Conservation (phyloP, 1,140 invertebrate species). For the Himalopsyche phryganea region DNA sequence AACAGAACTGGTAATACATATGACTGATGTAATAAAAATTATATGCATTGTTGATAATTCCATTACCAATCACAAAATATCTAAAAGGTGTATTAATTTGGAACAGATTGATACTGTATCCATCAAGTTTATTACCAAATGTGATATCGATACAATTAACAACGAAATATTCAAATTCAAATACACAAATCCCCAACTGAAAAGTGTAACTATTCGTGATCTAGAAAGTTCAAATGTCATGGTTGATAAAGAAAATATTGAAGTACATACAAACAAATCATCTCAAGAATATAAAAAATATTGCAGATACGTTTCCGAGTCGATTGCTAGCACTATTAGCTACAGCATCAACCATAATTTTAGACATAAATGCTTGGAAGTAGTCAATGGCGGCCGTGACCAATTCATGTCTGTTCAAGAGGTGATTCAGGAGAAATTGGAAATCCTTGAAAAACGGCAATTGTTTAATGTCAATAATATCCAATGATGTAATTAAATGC, state of each 20-base stretch:
- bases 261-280: background rate
- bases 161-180: background rate
- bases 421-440: conserved; percentile 15
- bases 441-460: conserved; percentile 7
- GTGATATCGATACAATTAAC: background rate
- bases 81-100: background rate
- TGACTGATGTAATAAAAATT: background rate
- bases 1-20: conserved; percentile 1
- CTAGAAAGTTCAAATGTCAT: background rate
- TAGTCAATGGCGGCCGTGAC: conserved; percentile 3
- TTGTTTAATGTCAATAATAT: no score
- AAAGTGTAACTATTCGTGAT: no score
- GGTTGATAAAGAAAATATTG: background rate
- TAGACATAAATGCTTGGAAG: conserved; percentile 16
- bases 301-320: conserved; percentile 21
- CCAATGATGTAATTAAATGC: no score
- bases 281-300: conserved; percentile 3
- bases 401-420: conserved; percentile 11
- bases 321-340: conserved; percentile 14
- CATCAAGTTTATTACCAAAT: background rate
- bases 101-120: background rate
- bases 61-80: background rate
- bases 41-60: conserved; percentile 1
- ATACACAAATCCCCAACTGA: conserved; percentile 1
- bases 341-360: conserved; percentile 24